Percentiles rank a stretch among this genome's conserved stretches.
phyloP scores from a whole-genome alignment of 2,113 vertebrate genomes.

The Scolopax mira region DNA sequence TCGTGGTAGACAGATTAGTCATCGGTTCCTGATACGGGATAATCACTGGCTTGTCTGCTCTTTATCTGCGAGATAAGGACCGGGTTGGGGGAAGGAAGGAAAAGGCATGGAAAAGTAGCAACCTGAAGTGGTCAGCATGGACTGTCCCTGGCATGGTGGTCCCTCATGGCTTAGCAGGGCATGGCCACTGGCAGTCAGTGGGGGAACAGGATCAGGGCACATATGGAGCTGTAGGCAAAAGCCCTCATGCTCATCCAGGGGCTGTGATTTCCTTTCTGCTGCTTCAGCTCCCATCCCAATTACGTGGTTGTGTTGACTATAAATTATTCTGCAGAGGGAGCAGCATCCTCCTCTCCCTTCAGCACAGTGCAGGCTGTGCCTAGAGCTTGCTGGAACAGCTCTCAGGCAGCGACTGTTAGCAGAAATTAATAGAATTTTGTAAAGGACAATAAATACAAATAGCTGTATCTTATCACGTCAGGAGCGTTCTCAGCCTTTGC shows the following conservation, averaged over 20 bases:
- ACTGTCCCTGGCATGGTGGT: background rate
- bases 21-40: slow-evolving; percentile 51
- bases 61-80: slow-evolving; percentile 41
- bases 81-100: background rate
- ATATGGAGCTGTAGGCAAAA: background rate
- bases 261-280: background rate
- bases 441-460: slow-evolving; percentile 38
- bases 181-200: accelerated
- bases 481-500: background rate
- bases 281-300: background rate
- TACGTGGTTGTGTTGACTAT: background rate
- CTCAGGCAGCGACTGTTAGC: background rate
- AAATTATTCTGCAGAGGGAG: slow-evolving; percentile 18
- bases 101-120: background rate
- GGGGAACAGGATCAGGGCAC: background rate
- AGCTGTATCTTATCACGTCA: background rate
- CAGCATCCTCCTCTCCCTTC: slow-evolving; percentile 3
- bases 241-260: background rate
- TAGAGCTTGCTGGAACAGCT: background rate
- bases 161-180: background rate
- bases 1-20: slow-evolving; percentile 50
- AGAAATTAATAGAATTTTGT: slow-evolving; percentile 35
- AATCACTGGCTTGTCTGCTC: slow-evolving; percentile 53
- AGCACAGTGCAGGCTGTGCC: background rate
- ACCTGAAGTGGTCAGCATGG: background rate